Evolutionary conservation across 2,797 vertebrate species (phyloP), one percentile per base, ranked within the genome.

Genomic region (Gadopsis bispinosus): DNA sequence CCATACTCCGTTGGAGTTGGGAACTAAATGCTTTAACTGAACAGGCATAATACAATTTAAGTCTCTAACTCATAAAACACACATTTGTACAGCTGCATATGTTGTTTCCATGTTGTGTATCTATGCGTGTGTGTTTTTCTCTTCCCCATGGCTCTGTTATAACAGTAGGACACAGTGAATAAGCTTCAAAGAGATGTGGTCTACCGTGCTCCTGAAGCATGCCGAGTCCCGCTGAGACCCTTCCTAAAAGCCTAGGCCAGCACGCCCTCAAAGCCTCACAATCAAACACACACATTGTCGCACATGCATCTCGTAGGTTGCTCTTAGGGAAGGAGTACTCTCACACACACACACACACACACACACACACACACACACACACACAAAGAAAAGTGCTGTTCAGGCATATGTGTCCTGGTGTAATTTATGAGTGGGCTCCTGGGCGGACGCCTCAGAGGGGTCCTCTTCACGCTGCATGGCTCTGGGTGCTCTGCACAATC

Each of bases 341-440:
- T 64, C 64, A 45, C 69, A 69, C 83, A 66, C 51, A 22, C 58
- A 43, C 53, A 67, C 64, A 45, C 69, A 69, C 83, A 69, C 51
- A 22, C 58, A 43, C 61, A 16, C 35, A 55, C 66, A 11, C 39
- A 6, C 29, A 35, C 39, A 39, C 71, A 19, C 10, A 16, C 70
- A 83, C 71, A 82, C 73, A 80, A 94, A 66, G 86, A 93, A 95
- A 95, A 96, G 88, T 91, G 90, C 95, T 94, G 92, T 87, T 91
- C 88, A 82, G 81, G 87, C 86, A 93, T 92, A 93, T 94, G 95
- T 95, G 94, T 95, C 95, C 94, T 82, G 94, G 89, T 93, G 95
- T 97, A 96, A 96, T 95, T 94, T 92, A 95, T 94, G 97, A 96
- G 95, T 93, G 93, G 89, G 91, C 89, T 85, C 85, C 88, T 90